Base-by-base conservation (phyloP, 1,140 invertebrate species). In the Steinernema khuongi region DNA sequence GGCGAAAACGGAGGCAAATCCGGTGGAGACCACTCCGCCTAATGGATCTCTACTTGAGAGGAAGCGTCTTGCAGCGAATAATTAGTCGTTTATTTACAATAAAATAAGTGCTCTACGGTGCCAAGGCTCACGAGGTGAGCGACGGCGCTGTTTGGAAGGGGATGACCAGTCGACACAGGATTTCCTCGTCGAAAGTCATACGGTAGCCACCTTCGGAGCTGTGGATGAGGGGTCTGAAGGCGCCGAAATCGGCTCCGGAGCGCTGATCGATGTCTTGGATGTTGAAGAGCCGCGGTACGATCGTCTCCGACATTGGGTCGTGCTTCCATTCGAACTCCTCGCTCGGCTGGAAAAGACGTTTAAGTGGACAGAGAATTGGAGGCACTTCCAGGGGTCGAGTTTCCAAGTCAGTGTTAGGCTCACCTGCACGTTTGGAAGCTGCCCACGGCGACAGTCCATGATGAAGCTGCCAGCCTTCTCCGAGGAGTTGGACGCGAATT, bases 101-200 rank as follows among this genome's bases (percentile, higher is more conserved):
- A 60, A 60, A 60, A 60, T 60, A 60, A 22, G 7, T n/a, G 14
- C 50, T 60, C 50, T 60, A 60, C 36, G 26, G 26, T 60, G 4
- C 26, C 68, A 67, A 18, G n/a, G 26, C 2, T 50, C 28, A 33
- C 11, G 7, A 50, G 30, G 7, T 69, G 68, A 32, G 19, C 31
- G 68, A 50, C 14, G 68, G 68, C 68, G 68, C 68, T 28, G 68
- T 69, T 22, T 69, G 68, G 68, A 33, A 69, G 7, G 68, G 68
- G n/a, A 69, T 28, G 31, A 32, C n/a, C 68, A 7, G 68, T 11
- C 41, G 7, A 28, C 68, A 69, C 11, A 50, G 7, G 31, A 69
- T 50, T 30, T 69, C 68, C 68, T 69, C 68, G 68, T 69, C 68
- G 68, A 33, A 22, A 11, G 68, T 69, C 68, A 69, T 69, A 14